phyloP scores from a whole-genome alignment of 2,797 vertebrate species.

The Vultur gryphus region DNA sequence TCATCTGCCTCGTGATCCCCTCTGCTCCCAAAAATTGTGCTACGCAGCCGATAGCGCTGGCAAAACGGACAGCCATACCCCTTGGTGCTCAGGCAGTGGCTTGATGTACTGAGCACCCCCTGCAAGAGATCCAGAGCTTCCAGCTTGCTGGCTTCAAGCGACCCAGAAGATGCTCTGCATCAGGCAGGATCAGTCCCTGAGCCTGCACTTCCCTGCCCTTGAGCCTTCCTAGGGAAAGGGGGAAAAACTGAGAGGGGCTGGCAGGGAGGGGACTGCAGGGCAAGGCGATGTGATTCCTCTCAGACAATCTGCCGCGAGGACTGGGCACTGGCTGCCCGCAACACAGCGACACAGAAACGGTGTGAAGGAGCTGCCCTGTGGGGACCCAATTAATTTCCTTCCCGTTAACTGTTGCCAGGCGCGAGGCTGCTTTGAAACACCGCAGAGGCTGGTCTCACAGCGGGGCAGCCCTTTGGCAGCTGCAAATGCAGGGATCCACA shows the following conservation, averaged over 20 bases:
- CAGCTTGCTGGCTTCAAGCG: neutral
- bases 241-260: neutral
- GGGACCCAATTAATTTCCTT: neutral
- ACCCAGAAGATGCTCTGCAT: neutral
- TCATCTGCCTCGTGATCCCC: neutral
- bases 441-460: neutral
- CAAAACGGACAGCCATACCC: rapidly evolving
- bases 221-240: neutral
- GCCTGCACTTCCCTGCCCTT: neutral
- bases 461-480: neutral
- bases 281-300: rapidly evolving
- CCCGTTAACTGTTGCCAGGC: neutral
- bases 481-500: rapidly evolving
- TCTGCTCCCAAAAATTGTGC: neutral
- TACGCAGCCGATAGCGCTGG: rapidly evolving
- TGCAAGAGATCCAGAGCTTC: neutral
- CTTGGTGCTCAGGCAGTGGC: neutral
- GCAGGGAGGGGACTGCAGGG: neutral
- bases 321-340: neutral
- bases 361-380: neutral
- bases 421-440: neutral
- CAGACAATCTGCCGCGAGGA: rapidly evolving
- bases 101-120: rapidly evolving
- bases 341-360: rapidly evolving
- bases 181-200: neutral